Conservation (phyloP, 2,888 invertebrate genomes). For the Amphipoea lucens region DNA sequence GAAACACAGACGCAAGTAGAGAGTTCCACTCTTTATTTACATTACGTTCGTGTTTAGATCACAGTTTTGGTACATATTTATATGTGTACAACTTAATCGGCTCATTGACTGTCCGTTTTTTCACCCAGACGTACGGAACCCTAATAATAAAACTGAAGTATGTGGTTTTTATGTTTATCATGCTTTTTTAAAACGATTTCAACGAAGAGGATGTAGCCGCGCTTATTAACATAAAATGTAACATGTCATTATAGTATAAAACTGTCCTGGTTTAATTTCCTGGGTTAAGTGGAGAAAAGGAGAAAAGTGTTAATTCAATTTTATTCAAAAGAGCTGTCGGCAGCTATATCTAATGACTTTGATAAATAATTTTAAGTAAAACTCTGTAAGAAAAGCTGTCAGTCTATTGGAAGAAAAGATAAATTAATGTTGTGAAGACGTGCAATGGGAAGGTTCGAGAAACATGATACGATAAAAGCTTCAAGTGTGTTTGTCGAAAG, state of each 20-base stretch:
- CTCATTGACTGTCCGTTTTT: background rate
- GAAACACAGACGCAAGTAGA: too few relatives aligned
- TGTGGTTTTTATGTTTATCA: background rate
- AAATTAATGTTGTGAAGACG: background rate
- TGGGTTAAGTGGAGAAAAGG: background rate
- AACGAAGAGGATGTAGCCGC: background rate
- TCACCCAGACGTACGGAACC: background rate
- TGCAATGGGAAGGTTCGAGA: background rate
- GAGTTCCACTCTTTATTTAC: background rate
- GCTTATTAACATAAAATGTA: too few relatives aligned
- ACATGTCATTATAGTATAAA: too few relatives aligned
- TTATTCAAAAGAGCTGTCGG: background rate
- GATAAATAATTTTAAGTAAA: background rate
- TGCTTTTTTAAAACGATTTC: background rate
- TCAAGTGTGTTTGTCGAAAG: background rate
- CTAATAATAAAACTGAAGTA: background rate
- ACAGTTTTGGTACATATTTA: background rate
- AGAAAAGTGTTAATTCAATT: conserved; percentile 2
- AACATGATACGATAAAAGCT: conserved; percentile 25
- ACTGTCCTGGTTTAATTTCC: too few relatives aligned
- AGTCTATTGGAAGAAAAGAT: background rate
- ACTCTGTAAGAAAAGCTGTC: background rate
- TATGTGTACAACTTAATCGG: background rate
- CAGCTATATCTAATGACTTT: background rate
- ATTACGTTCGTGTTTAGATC: background rate